Base-by-base conservation (phyloP, 2,113 vertebrate species). In the Falco punctatus region DNA sequence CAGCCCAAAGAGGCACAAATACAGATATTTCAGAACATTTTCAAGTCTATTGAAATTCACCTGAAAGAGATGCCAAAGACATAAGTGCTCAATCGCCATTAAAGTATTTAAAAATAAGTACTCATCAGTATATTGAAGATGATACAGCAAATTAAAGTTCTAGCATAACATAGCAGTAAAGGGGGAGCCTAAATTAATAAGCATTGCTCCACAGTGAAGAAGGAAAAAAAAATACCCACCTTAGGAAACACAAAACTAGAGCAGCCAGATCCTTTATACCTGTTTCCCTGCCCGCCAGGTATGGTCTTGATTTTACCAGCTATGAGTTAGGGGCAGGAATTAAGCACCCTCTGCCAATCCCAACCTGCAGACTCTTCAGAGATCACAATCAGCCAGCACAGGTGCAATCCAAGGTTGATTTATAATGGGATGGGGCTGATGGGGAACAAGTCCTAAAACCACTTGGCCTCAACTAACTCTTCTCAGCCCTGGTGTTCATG, bases 51-150 rank as follows among this genome's bases (percentile, higher is more conserved):
- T 44, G 24, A 87, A 66, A 79, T 22, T 44, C 13, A 48, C 26
- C n/a, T 75, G 11, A 91, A 44, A 72, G 23, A 64, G 54, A 74
- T 62, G 58, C 48, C 35, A 23, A 77, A 62, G 15, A 61, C 21
- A 49, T 22, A 80, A 72, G 2, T 6, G 26, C 32, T 77, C 6
- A 23, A 33, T 0, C 0, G 8, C 42, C 18, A 62, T 48, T 20
- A 78, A 83, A 77, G 65, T 27, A 82, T 49, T 70, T 54, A 1
- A 46, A 65, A 88, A 61, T 30, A 83, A 66, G 18, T 55, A 92
- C 28, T 90, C 64, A 66, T n/a, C 46, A 67, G 4, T 48, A 15
- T 15, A 80, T 5, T 49, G 55, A 73, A 73, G 58, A 7, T 42
- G 4, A 24, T 73, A n/a, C 16, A 86, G 80, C 17, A 80, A 46